These are phyloP conservation scores for Tortrix viridana DNA, from an alignment of 2,888 invertebrate species.

Conservation along the genomic window DNA sequence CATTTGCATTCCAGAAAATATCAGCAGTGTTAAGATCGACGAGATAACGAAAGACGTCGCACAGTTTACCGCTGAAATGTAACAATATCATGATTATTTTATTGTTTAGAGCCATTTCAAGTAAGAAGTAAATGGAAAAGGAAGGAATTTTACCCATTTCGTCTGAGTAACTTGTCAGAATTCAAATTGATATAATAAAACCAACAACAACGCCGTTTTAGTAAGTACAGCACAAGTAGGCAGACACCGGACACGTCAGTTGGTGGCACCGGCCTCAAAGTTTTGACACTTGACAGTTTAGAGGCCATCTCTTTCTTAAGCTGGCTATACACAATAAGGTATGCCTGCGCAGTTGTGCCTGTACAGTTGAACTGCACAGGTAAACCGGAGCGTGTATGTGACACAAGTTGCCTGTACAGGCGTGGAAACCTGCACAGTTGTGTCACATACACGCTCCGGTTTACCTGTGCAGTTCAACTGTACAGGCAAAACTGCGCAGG, in stretches of 20 bases:
- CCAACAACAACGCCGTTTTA: conserved; percentile 7
- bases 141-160: conserved; percentile 23
- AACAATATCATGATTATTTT: conserved; percentile 4
- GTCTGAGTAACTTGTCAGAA: neutral
- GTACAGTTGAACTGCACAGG: too few species aligned
- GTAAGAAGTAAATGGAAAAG: neutral
- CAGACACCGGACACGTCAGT: neutral
- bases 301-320: too few species aligned
- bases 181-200: conserved; percentile 7
- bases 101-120: neutral
- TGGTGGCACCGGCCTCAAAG: too few species aligned
- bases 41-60: conserved; percentile 91
- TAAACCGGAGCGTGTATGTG: too few species aligned
- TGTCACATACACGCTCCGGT: too few species aligned
- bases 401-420: too few species aligned
- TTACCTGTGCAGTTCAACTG: too few species aligned
- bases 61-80: conserved; percentile 87
- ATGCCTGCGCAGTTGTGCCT: too few species aligned
- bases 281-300: too few species aligned
- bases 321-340: too few species aligned
- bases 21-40: conserved; percentile 90
- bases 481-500: too few species aligned
- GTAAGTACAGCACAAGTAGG: neutral
- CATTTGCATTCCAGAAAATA: conserved; percentile 97
- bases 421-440: too few species aligned